Conservation (phyloP, 1,140 invertebrate species). For the Caenorhabditis brenneri region DNA sequence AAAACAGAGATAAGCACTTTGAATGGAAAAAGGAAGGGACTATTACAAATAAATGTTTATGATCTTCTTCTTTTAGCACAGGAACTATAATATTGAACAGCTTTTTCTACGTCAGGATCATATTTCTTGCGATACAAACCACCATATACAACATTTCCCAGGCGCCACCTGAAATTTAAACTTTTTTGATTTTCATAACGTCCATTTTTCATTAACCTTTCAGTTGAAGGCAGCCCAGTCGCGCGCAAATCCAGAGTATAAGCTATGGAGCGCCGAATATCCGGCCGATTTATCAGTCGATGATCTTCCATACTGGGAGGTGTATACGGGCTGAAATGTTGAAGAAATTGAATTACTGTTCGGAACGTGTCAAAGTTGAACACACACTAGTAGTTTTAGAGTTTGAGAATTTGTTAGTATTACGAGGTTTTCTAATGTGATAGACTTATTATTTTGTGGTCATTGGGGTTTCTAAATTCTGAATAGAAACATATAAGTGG, state of each 20-base stretch:
- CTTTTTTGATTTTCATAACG: neutral
- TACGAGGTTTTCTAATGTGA: neutral
- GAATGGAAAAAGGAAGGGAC: neutral
- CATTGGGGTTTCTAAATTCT: neutral
- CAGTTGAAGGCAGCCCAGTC: slow-evolving; percentile 48
- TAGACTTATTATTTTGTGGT: neutral
- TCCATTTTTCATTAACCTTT: slow-evolving; percentile 1
- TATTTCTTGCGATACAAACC: slow-evolving; percentile 46
- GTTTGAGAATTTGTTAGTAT: neutral
- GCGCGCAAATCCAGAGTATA: slow-evolving; percentile 54
- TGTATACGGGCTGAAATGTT: slow-evolving; percentile 45
- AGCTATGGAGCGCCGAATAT: slow-evolving; percentile 47
- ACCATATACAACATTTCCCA: slow-evolving; percentile 45
- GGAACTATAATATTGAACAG: slow-evolving; percentile 37
- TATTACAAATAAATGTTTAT: neutral
- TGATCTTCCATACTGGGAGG: slow-evolving; percentile 46
- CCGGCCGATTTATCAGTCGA: slow-evolving; percentile 32
- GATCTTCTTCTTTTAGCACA: slow-evolving; percentile 39
- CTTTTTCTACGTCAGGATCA: slow-evolving; percentile 33
- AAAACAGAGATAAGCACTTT: neutral
- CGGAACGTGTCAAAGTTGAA: neutral
- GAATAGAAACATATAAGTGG: slow-evolving; percentile 22
- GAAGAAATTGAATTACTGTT: neutral
- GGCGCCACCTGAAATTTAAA: slow-evolving; percentile 25
- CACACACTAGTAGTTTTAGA: neutral